A percentile compares a stretch with the other conserved stretches of the same genome.
These are phyloP conservation scores for Drosophila buzzatii DNA, from an alignment of 2,888 invertebrate species.

Conservation along the genomic window DNA sequence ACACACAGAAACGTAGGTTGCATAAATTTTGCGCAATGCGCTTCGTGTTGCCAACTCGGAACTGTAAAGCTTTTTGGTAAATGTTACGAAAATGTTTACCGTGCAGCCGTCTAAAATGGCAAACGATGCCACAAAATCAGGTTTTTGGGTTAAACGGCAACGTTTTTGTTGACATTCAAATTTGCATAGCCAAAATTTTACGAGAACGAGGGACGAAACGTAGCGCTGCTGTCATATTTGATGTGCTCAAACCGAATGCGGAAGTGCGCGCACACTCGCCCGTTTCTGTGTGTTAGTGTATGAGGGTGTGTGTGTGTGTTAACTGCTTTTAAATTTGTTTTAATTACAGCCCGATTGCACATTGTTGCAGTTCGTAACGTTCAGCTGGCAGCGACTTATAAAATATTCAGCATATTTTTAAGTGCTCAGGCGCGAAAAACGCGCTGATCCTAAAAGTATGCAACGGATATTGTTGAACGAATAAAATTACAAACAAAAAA, in stretches of 20 bases:
- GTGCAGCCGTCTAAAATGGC: conserved; percentile 55
- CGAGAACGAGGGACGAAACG: conserved; percentile 28
- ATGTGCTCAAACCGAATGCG: conserved; percentile 72
- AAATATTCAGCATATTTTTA: conserved; percentile 76
- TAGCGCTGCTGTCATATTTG: conserved; percentile 72
- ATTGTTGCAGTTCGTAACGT: conserved; percentile 38
- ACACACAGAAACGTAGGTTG: conserved; percentile 21
- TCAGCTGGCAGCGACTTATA: conserved; percentile 36
- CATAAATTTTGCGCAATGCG: conserved; percentile 62
- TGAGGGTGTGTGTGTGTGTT: conserved; percentile 35
- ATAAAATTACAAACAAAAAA: conserved; percentile 13
- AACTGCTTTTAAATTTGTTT: conserved; percentile 80
- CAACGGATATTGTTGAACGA: conserved; percentile 40
- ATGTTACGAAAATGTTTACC: conserved; percentile 56
- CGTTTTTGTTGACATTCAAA: conserved; percentile 79
- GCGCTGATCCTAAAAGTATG: conserved; percentile 70
- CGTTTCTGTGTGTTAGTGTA: background rate
- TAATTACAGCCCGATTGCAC: conserved; percentile 70
- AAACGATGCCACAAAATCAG: conserved; percentile 71
- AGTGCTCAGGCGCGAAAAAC: conserved; percentile 67
- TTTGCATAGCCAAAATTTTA: conserved; percentile 74
- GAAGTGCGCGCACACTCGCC: conserved; percentile 47
- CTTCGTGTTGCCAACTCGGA: conserved; percentile 53
- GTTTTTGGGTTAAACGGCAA: conserved; percentile 80
- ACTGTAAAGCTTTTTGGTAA: conserved; percentile 62